A percentile compares a stretch with the other conserved stretches of the same genome.
phyloP scores from a whole-genome alignment of 2,113 vertebrate genomes.

The Psilopsiagon aurifrons region DNA sequence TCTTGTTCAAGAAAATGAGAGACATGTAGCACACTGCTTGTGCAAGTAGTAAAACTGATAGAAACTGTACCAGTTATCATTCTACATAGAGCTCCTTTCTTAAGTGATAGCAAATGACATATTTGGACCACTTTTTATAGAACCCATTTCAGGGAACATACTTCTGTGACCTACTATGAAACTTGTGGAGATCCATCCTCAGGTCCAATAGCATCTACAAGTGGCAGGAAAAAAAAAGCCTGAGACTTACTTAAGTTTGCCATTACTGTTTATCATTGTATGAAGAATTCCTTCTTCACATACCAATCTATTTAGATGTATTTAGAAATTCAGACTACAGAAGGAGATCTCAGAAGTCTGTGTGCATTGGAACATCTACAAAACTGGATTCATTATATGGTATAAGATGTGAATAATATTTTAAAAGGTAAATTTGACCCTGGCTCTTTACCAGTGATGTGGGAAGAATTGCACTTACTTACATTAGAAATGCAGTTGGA shows the following conservation, averaged over 20 bases:
- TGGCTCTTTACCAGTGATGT: not conserved
- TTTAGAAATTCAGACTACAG: not conserved
- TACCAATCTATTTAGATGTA: not conserved
- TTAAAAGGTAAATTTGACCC: not conserved
- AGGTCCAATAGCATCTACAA: not conserved
- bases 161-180: constrained; percentile 24
- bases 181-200: not conserved
- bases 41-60: constrained; percentile 60
- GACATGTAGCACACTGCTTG: constrained; percentile 49
- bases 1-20: constrained; percentile 67
- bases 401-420: not conserved
- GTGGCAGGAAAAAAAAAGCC: not conserved
- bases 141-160: constrained; percentile 22
- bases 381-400: not conserved
- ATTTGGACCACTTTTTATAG: constrained; percentile 58
- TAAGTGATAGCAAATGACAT: constrained; percentile 44
- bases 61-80: constrained; percentile 53
- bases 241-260: not conserved
- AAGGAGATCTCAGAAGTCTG: not conserved
- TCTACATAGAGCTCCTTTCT: constrained; percentile 35
- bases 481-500: not conserved
- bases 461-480: not conserved
- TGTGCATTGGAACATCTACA: not conserved
- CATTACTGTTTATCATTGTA: not conserved
- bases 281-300: not conserved